Conservation (phyloP, 2,797 vertebrate species). For the Emydoidea blandingii region DNA sequence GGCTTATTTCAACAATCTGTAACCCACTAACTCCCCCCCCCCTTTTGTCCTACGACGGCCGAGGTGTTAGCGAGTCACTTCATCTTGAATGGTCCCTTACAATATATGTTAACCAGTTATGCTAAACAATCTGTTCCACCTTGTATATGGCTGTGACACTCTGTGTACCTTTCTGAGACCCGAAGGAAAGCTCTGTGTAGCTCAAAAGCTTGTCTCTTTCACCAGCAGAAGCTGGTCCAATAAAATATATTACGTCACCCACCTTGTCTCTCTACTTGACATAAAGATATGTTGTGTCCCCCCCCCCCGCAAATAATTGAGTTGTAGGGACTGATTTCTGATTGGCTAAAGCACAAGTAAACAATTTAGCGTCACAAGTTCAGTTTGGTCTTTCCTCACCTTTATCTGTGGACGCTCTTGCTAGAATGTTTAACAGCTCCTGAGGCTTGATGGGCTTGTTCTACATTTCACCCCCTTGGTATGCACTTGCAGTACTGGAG, state of each 20-base stretch:
- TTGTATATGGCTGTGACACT: background rate
- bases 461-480: background rate
- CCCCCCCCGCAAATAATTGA: background rate
- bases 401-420: background rate
- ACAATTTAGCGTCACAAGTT: too few species aligned
- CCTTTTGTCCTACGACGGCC: background rate
- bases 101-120: background rate
- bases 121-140: background rate
- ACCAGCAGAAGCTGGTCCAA: background rate
- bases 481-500: background rate
- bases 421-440: background rate
- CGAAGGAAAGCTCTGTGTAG: background rate
- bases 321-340: background rate
- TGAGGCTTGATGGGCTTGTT: background rate
- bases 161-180: background rate
- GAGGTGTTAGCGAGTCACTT: background rate
- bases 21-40: background rate
- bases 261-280: background rate
- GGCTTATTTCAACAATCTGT: background rate
- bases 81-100: background rate
- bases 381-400: background rate
- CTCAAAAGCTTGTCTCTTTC: background rate
- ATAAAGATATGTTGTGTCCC: background rate
- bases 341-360: too few species aligned
- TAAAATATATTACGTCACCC: background rate